Evolutionary conservation across 2,888 invertebrate species (phyloP), one percentile per base, ranked within the genome.

Genomic region (Drosophila percnosoma): DNA sequence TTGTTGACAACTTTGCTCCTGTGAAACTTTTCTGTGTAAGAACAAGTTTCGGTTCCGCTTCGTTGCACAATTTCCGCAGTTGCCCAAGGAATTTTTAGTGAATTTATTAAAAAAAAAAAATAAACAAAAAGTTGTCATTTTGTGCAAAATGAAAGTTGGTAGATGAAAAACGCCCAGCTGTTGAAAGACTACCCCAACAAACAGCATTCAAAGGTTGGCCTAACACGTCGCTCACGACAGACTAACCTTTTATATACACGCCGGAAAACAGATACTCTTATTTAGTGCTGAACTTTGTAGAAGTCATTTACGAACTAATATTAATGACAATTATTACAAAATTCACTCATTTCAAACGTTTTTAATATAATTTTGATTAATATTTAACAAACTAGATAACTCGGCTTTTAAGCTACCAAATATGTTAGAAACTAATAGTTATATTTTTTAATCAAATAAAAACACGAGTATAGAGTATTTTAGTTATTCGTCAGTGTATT

Each of bases 31-130:
- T 51, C 48, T 54, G 31, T 27, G n/a, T n/a, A 5, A 48, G 52
- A 42, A 65, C 57, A 71, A 29, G n/a, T 34, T 60, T 48, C 54
- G 31, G 38, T 48, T 34, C 8, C 15, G 34, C 31, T 58, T 60
- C 34, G 36, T n/a, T 27, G 40, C 52, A 48, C 54, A 65, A 60
- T 62, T 34, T 53, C 65, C 72, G 67, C 59, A 73, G 59, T 69
- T 80, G 75, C 68, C 76, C 55, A 13, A 49, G 55, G 69, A 82
- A 82, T 84, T 77, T 82, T 61, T 67, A 76, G 75, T 77, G 76
- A 76, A 84, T 73, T 69, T 67, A 73, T 29, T 7, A 68, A 15
- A 3, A 21, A 27, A 21, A 24, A 27, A 5, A 62, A 53, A 54
- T 72, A 72, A 68, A 18, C 15, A 33, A 15, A 67, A 62, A 70